Base-by-base conservation (phyloP, 1,140 invertebrate species). In the Mamestra configurata region DNA sequence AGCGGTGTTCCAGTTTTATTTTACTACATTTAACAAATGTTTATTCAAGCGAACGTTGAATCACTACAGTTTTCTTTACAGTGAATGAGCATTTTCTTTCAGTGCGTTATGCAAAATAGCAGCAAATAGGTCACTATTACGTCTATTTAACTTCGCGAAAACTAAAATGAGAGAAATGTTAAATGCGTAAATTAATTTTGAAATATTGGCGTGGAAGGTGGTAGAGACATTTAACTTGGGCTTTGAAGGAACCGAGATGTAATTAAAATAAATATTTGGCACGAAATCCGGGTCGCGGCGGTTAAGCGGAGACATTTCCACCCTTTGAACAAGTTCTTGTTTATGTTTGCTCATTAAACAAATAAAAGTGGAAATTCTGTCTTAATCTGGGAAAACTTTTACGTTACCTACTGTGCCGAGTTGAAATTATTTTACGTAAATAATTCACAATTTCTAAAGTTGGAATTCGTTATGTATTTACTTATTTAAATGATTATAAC, bases 231-330 rank as follows among this genome's bases (percentile, higher is more conserved):
- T 92, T 87, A 90, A 89, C 88, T 87, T 82, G 79, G 81, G 82
- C 87, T 86, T 87, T 86, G 80, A 86, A 90, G 86, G 84, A 88
- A 86, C 87, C 83, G 79, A 88, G 88, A 88, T 89, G 88, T 93
- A 93, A 94, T 93, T 94, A 93, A 93, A 93, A 93, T 94, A 93
- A 94, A 93, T 93, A 94, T 93, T 94, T 93, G 91, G 88, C 87
- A 86, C 86, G 79, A 91, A 94, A 92, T 94, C 89, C 86, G 86
- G 90, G 90, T 89, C 83, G 88, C 84, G 84, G 91, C 83, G 90
- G 91, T 91, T 92, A 90, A 89, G 89, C 88, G 88, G 88, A 92
- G 89, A 90, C 89, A 90, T 92, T 94, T 88, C 84, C 84, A 87
- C 88, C 91, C 93, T 93, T 94, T 94, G 91, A 92, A 91, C 88